A percentile compares a stretch with the other conserved stretches of the same genome.
These are phyloP conservation scores for Chascanopsetta lugubris DNA, from an alignment of 2,113 vertebrate species.

Conservation along the genomic window DNA sequence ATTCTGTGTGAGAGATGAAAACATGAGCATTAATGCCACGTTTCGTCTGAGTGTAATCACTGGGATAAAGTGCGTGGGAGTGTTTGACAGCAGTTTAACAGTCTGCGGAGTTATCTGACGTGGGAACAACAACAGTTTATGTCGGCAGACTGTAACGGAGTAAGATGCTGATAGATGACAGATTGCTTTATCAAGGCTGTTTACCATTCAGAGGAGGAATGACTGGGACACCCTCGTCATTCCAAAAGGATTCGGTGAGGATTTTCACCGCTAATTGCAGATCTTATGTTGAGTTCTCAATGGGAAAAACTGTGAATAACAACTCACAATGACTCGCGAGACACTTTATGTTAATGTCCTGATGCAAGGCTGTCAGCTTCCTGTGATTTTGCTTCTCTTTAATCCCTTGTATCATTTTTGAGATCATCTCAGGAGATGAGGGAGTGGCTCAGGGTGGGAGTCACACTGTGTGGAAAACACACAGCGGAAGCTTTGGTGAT, in stretches of 20 bases:
- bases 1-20: too few species aligned
- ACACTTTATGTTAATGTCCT: not conserved
- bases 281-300: conserved; percentile 10
- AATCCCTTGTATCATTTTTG: not conserved
- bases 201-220: conserved; percentile 6
- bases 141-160: too few species aligned
- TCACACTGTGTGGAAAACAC: not conserved
- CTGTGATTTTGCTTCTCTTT: not conserved
- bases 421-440: not conserved
- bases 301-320: conserved; percentile 1
- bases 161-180: conserved; percentile 12
- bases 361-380: not conserved
- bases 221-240: not conserved
- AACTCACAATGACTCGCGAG: not conserved
- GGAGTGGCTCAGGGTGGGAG: not conserved
- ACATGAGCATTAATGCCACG: too few species aligned
- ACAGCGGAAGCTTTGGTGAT: not conserved
- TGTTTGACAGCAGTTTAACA: not conserved
- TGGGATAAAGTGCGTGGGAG: not conserved
- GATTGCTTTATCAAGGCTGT: conserved; percentile 12
- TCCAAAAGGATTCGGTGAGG: not conserved
- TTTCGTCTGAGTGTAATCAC: not conserved
- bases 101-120: conserved; percentile 8
- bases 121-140: conserved; percentile 13
- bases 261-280: conserved; percentile 5